Evolutionary conservation across 2,797 vertebrate genomes (phyloP).

Genomic region (Rachycentron canadum): DNA sequence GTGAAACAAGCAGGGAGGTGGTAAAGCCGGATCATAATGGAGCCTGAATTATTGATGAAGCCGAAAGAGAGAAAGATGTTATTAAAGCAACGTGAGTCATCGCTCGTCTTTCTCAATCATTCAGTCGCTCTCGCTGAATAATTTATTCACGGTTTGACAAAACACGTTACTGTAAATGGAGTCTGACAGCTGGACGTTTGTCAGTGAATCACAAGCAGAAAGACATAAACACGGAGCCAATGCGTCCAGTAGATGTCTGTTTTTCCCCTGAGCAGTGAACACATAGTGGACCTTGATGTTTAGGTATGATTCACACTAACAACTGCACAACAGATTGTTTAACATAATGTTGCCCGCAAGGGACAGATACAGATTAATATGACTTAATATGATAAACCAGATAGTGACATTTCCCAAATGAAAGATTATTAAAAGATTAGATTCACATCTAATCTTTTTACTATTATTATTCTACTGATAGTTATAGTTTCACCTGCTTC

Average conservation of each 20-base stretch:
- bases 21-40: conserved; percentile 63
- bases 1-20: conserved; percentile 62
- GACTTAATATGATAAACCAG: background rate
- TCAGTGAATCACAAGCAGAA: conserved; percentile 49
- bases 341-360: background rate
- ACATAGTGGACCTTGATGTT: conserved; percentile 36
- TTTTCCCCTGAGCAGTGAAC: conserved; percentile 47
- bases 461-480: background rate
- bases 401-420: background rate
- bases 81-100: conserved; percentile 71
- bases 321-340: conserved; percentile 23
- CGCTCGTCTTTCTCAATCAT: conserved; percentile 51
- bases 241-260: conserved; percentile 30
- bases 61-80: conserved; percentile 67
- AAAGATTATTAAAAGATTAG: background rate
- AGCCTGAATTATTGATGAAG: conserved; percentile 82
- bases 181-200: conserved; percentile 44
- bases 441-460: background rate
- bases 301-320: conserved; percentile 30
- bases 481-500: too few relatives aligned
- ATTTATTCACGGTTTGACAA: conserved; percentile 76
- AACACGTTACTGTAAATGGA: conserved; percentile 66
- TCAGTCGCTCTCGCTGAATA: conserved; percentile 67
- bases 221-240: conserved; percentile 56
- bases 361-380: background rate